Evolutionary conservation across 2,888 invertebrate species (phyloP).

Genomic region (Cyaniris semiargus): DNA sequence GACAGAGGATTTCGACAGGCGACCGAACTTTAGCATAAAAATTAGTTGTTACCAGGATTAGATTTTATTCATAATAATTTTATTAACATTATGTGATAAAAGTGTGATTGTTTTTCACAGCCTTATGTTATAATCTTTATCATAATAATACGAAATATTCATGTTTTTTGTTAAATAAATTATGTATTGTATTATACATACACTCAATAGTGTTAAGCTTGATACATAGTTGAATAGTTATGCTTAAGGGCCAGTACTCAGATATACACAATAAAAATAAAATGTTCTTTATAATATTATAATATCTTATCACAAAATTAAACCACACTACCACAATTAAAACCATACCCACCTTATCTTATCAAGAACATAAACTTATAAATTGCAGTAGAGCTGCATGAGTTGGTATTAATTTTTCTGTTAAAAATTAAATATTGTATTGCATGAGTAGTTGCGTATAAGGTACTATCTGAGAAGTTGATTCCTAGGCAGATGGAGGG

Average conservation of each 20-base stretch:
- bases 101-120: slow-evolving; percentile 6
- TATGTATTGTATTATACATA: neutral
- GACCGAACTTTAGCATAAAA: neutral
- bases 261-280: neutral
- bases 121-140: slow-evolving; percentile 19
- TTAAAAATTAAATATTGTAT: neutral
- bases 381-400: slow-evolving; percentile 2
- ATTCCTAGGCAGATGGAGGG: no score
- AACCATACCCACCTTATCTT: slow-evolving; percentile 4
- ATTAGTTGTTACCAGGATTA: neutral
- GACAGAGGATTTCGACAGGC: neutral
- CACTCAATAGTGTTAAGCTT: neutral
- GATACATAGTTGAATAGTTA: neutral
- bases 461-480: neutral
- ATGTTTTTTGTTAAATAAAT: slow-evolving; percentile 10
- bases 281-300: neutral
- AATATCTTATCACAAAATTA: neutral
- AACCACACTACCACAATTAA: slow-evolving; percentile 9
- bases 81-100: slow-evolving; percentile 2
- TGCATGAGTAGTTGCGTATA: neutral
- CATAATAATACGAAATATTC: neutral
- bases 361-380: neutral
- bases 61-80: slow-evolving; percentile 6
- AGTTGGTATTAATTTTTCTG: neutral
- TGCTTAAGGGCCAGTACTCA: neutral